Evolutionary conservation across 2,113 vertebrate species (phyloP).

Genomic region (Rattus rattus): DNA sequence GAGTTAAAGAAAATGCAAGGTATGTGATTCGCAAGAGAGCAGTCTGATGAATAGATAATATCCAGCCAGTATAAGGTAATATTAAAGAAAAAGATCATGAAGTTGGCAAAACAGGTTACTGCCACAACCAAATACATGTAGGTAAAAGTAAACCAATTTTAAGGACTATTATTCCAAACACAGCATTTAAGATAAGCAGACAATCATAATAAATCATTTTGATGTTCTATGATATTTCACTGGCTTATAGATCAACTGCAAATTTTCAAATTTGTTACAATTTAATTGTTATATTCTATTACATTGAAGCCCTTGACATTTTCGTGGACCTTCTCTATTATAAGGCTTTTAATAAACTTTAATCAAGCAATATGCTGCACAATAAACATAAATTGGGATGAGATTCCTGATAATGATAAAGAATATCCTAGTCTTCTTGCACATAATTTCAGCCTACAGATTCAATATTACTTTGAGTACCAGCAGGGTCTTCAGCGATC

Average conservation of each 20-base stretch:
- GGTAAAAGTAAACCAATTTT: not conserved
- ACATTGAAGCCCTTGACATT: not conserved
- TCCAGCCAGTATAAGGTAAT: not conserved
- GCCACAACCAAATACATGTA: not conserved
- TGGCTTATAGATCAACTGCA: conserved; percentile 20
- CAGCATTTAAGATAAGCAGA: not conserved
- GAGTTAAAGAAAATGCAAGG: not conserved
- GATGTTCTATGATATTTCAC: conserved; percentile 35
- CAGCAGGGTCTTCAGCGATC: not conserved
- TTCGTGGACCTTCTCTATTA: not conserved
- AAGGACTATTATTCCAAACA: not conserved
- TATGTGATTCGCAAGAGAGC: not conserved
- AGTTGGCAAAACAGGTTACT: not conserved
- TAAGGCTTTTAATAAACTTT: not conserved
- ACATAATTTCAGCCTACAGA: not conserved
- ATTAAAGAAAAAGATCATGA: not conserved
- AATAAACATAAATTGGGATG: not conserved
- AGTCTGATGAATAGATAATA: not conserved
- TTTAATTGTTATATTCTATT: too few species aligned
- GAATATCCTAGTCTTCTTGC: not conserved
- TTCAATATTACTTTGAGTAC: too few species aligned
- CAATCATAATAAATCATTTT: conserved; percentile 25
- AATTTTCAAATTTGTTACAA: too few species aligned
- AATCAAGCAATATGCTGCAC: not conserved
- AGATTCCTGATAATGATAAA: not conserved